Evolutionary conservation across 2,797 vertebrate species (phyloP).

Genomic region (Gymnocypris eckloni): DNA sequence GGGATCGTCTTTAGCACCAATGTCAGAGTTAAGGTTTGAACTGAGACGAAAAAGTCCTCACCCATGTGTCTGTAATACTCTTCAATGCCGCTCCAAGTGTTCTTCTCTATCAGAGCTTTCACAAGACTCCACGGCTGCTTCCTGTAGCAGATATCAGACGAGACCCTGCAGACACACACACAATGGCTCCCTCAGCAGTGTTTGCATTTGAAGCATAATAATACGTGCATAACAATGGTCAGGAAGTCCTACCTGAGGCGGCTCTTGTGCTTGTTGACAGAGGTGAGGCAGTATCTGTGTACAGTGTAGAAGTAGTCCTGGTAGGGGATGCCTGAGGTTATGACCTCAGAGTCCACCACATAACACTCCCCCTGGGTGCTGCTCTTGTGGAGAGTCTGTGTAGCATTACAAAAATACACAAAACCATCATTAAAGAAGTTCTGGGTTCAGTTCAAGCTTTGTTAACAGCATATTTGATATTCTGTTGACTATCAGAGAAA

Average conservation of each 20-base stretch:
- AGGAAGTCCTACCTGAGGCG: slow-evolving; percentile 81
- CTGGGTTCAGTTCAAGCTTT: neutral
- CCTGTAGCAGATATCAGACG: slow-evolving; percentile 91
- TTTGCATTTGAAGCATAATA: slow-evolving; percentile 33
- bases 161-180: slow-evolving; percentile 77
- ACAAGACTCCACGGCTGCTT: slow-evolving; percentile 95
- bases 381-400: slow-evolving; percentile 84
- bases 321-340: slow-evolving; percentile 92
- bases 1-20: neutral
- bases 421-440: neutral
- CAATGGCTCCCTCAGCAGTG: slow-evolving; percentile 4
- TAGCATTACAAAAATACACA: neutral
- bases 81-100: slow-evolving; percentile 91
- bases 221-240: slow-evolving; percentile 12
- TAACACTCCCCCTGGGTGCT: slow-evolving; percentile 82
- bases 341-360: slow-evolving; percentile 90
- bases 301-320: slow-evolving; percentile 94
- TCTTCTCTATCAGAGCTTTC: slow-evolving; percentile 91
- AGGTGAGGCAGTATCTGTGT: slow-evolving; percentile 90
- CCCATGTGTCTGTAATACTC: slow-evolving; percentile 91
- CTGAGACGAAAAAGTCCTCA: slow-evolving; percentile 57
- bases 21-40: neutral
- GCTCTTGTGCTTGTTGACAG: slow-evolving; percentile 86
- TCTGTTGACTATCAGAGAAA: neutral
- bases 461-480: neutral